Evolutionary conservation across 1,140 invertebrate species (phyloP).

Genomic region (Teleopsis dalmanni): DNA sequence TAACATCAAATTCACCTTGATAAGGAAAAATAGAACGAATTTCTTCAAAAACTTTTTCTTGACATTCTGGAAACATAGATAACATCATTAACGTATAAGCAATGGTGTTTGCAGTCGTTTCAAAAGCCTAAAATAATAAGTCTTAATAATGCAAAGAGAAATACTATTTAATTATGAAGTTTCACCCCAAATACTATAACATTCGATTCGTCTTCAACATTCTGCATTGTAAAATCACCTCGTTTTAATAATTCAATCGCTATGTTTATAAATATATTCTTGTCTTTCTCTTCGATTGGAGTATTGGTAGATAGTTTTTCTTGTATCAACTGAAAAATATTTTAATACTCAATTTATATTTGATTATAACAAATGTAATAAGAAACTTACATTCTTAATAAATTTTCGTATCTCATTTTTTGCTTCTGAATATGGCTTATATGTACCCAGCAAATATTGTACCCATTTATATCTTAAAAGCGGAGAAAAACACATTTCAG

Average conservation of each 20-base stretch:
- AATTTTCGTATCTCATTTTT: constrained; percentile 28
- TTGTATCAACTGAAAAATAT: too few species aligned
- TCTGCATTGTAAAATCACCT: constrained; percentile 12
- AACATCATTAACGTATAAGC: constrained; percentile 28
- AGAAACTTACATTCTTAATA: constrained; percentile 22
- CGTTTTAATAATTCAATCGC: constrained; percentile 16
- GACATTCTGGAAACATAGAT: constrained; percentile 39
- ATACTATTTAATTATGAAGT: background rate
- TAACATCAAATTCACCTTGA: constrained; percentile 38
- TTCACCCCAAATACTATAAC: constrained; percentile 19
- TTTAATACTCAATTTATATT: too few species aligned
- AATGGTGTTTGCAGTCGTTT: constrained; percentile 36
- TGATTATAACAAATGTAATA: too few species aligned
- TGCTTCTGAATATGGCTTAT: constrained; percentile 18
- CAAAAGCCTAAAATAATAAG: constrained; percentile 23
- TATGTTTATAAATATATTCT: constrained; percentile 19
- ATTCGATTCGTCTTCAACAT: constrained; percentile 23
- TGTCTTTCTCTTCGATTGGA: too few species aligned
- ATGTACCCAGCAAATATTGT: constrained; percentile 18
- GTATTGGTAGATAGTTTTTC: too few species aligned
- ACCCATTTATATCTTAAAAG: constrained; percentile 22
- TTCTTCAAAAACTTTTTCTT: constrained; percentile 55
- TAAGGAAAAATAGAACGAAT: constrained; percentile 50
- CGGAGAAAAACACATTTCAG: constrained; percentile 36
- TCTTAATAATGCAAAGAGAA: background rate